Percentiles rank a stretch among this genome's conserved stretches.
Evolutionary conservation across 2,888 invertebrate genomes (phyloP).

Genomic region (Carterocephalus palaemon): DNA sequence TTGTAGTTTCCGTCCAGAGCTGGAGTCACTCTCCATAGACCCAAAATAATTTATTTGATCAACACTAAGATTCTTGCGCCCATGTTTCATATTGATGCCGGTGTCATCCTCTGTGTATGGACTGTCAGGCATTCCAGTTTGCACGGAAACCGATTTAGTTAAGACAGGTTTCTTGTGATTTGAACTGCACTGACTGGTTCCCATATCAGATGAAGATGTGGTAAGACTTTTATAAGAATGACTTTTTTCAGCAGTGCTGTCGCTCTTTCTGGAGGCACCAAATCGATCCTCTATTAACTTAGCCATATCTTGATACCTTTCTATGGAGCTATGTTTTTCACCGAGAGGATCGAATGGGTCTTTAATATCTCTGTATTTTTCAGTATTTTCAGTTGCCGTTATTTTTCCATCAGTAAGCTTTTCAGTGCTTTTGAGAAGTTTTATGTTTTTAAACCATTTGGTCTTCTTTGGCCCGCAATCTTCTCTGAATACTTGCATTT

Average conservation of each 20-base stretch:
- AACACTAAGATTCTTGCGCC: conserved; percentile 71
- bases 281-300: conserved; percentile 84
- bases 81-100: conserved; percentile 69
- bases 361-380: conserved; percentile 65
- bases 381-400: conserved; percentile 59
- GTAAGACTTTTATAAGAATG: conserved; percentile 75
- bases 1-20: conserved; percentile 70
- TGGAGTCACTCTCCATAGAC: conserved; percentile 73
- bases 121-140: conserved; percentile 73
- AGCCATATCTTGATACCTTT: conserved; percentile 85
- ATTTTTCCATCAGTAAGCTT: conserved; percentile 69
- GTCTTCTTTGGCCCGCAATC: conserved; percentile 75
- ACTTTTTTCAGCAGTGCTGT: conserved; percentile 71
- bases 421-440: conserved; percentile 71
- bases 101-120: conserved; percentile 61
- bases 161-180: conserved; percentile 71
- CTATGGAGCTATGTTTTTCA: conserved; percentile 84
- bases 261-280: conserved; percentile 70
- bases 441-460: conserved; percentile 83
- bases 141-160: conserved; percentile 75
- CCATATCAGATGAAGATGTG: conserved; percentile 77
- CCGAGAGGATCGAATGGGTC: conserved; percentile 80
- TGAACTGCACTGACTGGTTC: conserved; percentile 71
- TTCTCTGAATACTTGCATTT: conserved; percentile 75
- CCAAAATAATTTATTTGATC: conserved; percentile 76